These are phyloP conservation scores for Chromobotia macracanthus DNA, from an alignment of 2,797 vertebrate genomes.

Conservation along the genomic window DNA sequence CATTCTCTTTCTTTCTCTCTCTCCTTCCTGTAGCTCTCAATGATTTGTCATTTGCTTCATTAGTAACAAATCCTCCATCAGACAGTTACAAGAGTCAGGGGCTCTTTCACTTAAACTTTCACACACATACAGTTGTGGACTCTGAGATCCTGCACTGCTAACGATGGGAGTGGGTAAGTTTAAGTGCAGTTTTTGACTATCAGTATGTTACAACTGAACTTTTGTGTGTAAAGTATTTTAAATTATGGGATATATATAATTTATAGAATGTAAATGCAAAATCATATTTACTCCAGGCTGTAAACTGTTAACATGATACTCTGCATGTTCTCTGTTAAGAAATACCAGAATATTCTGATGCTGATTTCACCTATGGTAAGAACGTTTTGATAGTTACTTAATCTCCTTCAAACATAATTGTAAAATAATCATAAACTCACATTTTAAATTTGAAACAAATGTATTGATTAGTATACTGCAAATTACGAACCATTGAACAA, in stretches of 20 bases:
- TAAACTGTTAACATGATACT: not conserved
- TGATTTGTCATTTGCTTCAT: constrained; percentile 1
- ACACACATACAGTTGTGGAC: not conserved
- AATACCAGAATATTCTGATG: constrained; percentile 15
- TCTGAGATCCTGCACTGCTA: not conserved
- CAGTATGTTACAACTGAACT: not conserved
- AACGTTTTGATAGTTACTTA: not conserved
- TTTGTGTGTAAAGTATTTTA: not conserved
- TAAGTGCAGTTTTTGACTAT: not conserved
- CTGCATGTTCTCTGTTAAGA: constrained; percentile 34
- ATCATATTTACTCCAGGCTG: no score
- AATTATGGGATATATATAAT: not conserved
- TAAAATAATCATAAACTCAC: not conserved
- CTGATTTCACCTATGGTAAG: constrained; percentile 57
- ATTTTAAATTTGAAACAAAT: no score
- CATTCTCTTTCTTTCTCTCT: not conserved
- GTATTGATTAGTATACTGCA: no score
- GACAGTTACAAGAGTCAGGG: constrained; percentile 19
- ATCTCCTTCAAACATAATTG: not conserved
- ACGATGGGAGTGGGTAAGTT: constrained; percentile 38
- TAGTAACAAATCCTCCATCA: not conserved
- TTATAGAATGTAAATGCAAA: not conserved
- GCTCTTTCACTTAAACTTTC: constrained; percentile 15
- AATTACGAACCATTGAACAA: not conserved
- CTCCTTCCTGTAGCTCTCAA: constrained; percentile 16